Evolutionary conservation across 2,113 vertebrate species (phyloP).

Genomic region (Rhagologus leucostigma): DNA sequence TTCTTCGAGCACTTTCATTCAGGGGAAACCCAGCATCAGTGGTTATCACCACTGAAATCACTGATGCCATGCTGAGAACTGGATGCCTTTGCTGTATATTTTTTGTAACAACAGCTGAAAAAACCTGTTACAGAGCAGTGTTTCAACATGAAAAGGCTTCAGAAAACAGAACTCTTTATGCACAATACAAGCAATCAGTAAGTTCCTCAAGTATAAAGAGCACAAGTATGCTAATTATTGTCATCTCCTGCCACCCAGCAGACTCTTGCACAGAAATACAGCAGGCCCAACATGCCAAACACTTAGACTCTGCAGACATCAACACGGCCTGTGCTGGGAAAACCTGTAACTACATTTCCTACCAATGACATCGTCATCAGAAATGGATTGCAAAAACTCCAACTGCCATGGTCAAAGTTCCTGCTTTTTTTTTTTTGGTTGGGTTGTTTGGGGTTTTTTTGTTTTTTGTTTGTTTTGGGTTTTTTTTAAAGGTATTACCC

Average conservation of each 20-base stretch:
- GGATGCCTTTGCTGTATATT: not conserved
- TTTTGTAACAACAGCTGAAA: not conserved
- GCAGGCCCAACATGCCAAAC: not conserved
- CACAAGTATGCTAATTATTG: not conserved
- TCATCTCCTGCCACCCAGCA: not conserved
- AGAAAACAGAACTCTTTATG: not conserved
- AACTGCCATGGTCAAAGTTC: not conserved
- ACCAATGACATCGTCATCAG: not conserved
- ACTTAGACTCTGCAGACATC: not conserved
- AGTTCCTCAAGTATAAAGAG: not conserved
- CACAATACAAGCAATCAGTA: not conserved
- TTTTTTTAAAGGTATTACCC: not conserved
- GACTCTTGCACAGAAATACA: not conserved
- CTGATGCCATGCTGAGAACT: not conserved
- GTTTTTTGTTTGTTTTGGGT: not conserved
- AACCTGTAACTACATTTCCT: not conserved
- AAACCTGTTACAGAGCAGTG: not conserved
- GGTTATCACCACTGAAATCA: not conserved
- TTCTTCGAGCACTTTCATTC: not conserved
- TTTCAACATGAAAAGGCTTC: not conserved
- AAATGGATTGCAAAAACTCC: not conserved
- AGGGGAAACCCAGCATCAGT: not conserved
- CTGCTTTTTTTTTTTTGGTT: not conserved
- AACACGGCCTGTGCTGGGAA: not conserved
- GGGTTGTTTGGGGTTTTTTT: not conserved